Percentiles rank a stretch among this genome's conserved stretches.
These are phyloP conservation scores for Ceratina australensis DNA, from an alignment of 1,140 invertebrate species.

Conservation along the genomic window DNA sequence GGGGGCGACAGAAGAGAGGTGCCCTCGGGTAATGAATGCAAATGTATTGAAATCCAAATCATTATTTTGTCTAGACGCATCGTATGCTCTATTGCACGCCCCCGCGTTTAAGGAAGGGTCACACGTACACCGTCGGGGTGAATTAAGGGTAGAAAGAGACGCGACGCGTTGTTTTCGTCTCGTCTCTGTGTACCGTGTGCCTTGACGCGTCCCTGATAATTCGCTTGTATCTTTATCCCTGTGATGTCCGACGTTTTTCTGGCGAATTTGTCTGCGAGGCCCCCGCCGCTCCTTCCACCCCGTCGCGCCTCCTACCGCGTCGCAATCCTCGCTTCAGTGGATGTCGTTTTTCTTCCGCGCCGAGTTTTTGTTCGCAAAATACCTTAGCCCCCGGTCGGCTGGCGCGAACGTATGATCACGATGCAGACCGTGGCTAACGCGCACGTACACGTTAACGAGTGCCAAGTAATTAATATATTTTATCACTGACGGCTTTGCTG, in stretches of 20 bases:
- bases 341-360: not conserved
- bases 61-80: slow-evolving; percentile 79
- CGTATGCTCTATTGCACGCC: slow-evolving; percentile 72
- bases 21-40: slow-evolving; percentile 70
- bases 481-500: not conserved
- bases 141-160: not conserved
- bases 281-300: too few relatives aligned
- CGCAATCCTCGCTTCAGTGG: not conserved
- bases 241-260: slow-evolving; percentile 27
- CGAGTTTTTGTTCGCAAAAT: slow-evolving; percentile 47
- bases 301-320: not conserved
- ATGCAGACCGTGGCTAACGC: too few relatives aligned
- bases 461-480: slow-evolving; percentile 22
- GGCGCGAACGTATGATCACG: not conserved
- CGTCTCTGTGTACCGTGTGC: slow-evolving; percentile 48
- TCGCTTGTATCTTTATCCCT: slow-evolving; percentile 44
- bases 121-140: too few relatives aligned
- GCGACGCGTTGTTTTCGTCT: slow-evolving; percentile 49
- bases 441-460: not conserved
- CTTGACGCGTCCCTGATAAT: slow-evolving; percentile 40
- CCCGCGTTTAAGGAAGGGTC: slow-evolving; percentile 35
- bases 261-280: slow-evolving; percentile 48
- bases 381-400: not conserved
- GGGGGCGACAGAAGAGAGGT: slow-evolving; percentile 24
- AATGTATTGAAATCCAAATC: slow-evolving; percentile 77